phyloP scores from a whole-genome alignment of 1,140 invertebrate species.

The Palaemon carinicauda region DNA sequence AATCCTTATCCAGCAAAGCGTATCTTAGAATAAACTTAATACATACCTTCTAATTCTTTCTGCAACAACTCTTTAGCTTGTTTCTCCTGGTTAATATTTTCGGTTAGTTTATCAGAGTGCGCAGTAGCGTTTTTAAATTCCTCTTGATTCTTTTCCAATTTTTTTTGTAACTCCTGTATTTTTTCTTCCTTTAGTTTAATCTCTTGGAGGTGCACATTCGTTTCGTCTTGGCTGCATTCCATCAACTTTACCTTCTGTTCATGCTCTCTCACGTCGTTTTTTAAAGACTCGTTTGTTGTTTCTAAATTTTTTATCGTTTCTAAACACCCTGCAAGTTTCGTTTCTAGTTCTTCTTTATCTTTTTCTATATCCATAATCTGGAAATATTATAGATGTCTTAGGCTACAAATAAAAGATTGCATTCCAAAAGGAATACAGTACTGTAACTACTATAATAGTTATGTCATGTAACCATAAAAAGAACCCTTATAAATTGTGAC shows the following conservation, averaged over 20 bases:
- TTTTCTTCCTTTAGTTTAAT: slow-evolving; percentile 31
- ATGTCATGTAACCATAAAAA: no score
- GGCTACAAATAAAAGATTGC: no score
- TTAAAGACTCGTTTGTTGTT: slow-evolving; percentile 48
- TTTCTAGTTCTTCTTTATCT: slow-evolving; percentile 67
- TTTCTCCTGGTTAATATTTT: slow-evolving; percentile 17
- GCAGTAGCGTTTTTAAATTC: slow-evolving; percentile 31
- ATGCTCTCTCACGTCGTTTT: slow-evolving; percentile 46
- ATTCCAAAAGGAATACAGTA: no score
- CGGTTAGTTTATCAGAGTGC: slow-evolving; percentile 15
- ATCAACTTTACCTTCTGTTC: slow-evolving; percentile 57
- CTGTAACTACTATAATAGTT: no score
- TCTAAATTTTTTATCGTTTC: slow-evolving; percentile 39
- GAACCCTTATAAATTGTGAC: no score
- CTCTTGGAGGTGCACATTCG: background rate
- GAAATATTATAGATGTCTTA: background rate
- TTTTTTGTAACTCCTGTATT: slow-evolving; percentile 33
- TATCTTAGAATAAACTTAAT: no score
- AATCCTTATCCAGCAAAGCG: no score
- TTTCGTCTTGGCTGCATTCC: slow-evolving; percentile 41
- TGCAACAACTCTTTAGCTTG: slow-evolving; percentile 1
- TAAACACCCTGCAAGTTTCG: slow-evolving; percentile 63
- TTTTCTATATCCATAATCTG: slow-evolving; percentile 58
- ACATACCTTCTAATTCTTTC: slow-evolving; percentile 5
- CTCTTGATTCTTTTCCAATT: slow-evolving; percentile 29